Percentiles rank a stretch among this genome's conserved stretches.
These are phyloP conservation scores for Esox lucius DNA, from an alignment of 2,797 vertebrate genomes.

Conservation along the genomic window DNA sequence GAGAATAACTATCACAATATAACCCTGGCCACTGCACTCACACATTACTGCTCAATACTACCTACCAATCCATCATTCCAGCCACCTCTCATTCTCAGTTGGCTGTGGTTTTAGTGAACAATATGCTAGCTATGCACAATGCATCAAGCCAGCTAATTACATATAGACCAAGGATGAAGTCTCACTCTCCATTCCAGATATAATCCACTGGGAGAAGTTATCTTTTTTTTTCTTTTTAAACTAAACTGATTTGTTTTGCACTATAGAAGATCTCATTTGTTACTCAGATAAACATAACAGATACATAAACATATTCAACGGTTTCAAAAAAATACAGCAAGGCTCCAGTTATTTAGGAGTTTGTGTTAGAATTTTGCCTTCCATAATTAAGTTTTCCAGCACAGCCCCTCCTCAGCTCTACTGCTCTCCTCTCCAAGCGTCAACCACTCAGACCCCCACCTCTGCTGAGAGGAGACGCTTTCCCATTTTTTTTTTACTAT, in stretches of 20 bases:
- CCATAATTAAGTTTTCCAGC: background rate
- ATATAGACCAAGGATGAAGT: background rate
- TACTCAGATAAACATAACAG: too few relatives aligned
- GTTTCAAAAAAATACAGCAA: too few relatives aligned
- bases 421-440: background rate
- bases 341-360: background rate
- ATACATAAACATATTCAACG: too few relatives aligned
- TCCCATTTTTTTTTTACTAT: background rate
- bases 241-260: too few relatives aligned
- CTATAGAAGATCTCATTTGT: too few relatives aligned
- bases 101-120: too few relatives aligned
- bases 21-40: background rate
- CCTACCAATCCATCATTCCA: too few relatives aligned
- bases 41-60: background rate
- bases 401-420: background rate
- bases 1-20: background rate
- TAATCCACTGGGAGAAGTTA: background rate
- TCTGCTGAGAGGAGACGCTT: background rate
- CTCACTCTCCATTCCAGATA: background rate
- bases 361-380: background rate
- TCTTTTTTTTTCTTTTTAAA: too few relatives aligned
- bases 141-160: background rate
- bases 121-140: background rate
- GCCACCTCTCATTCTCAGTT: too few relatives aligned
- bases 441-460: conserved; percentile 7